Base-by-base conservation (phyloP, 2,888 invertebrate genomes). In the Hyalella azteca region DNA sequence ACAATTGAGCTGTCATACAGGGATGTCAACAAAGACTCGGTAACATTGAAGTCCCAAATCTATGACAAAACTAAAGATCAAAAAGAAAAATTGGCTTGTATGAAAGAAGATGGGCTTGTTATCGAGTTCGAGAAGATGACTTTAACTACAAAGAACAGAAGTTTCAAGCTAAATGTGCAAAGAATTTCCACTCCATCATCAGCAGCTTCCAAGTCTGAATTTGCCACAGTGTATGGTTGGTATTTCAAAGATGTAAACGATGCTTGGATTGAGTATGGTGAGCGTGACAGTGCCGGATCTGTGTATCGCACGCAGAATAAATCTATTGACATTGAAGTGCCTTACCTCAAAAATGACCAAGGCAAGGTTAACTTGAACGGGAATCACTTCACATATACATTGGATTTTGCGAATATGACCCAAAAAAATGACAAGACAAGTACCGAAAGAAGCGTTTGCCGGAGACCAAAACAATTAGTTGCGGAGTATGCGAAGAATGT, bases 151-250 rank as follows among this genome's bases (percentile, higher is more conserved):
- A 36, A 36, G 29, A 36, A 15, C 15, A 36, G 29, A 5, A 36
- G 15, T 11, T 32, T 66, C 36, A 36, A 66, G 32, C 29, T 36
- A 2, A 66, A 7, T 32, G 3, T 66, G 9, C 32, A 29, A 36
- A 32, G 66, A 19, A 22, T 66, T 7, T 66, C 66, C 19, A 66
- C 66, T 32, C 66, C 39, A 22, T 66, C 66, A 29, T 36, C 32
- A 29, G 66, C 39, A 9, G 29, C 19, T 11, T 66, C 66, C 9
- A 22, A 15, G 3, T 7, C 15, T n/a, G 3, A 66, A 2, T 66
- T 39, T 36, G 39, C 66, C 19, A 66, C 39, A 5, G 66, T 66
- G 39, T 66, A 22, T 66, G 66, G 66, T 19, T 66, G 66, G 66
- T 66, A 66, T 15, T 66, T 36, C 26, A 15, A 66, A 36, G 39